Evolutionary conservation across 2,888 invertebrate species (phyloP), one percentile per base, ranked within the genome.

Genomic region (Limnephilus auricula): DNA sequence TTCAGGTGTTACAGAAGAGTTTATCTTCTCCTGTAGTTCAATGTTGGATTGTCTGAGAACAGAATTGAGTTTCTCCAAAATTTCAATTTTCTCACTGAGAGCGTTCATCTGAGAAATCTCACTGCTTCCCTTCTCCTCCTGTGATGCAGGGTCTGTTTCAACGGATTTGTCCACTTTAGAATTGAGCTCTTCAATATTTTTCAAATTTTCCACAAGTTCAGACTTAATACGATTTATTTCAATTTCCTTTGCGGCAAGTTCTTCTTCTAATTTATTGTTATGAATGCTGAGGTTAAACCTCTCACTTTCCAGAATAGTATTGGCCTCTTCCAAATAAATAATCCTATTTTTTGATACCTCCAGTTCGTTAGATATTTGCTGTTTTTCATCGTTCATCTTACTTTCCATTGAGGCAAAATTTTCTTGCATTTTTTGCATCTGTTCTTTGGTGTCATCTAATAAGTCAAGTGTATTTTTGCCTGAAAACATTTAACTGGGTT

Each of bases 371-470:
- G 96, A 94, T 90, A 97, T 94, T 93, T 94, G 96, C 79, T 95
- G 95, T 94, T 96, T 97, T 94, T 98, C 97, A 89, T 96, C 96
- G 94, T 97, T 97, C 96, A 98, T 97, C 93, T 97, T 97, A 86
- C 95, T 95, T 95, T 98, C 98, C 94, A 97, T 95, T 25, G 96
- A 95, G 45, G 97, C 95, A 94, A 98, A 98, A 94, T 97, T 97
- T 93, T 97, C 97, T 94, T 98, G 98, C 97, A 98, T 97, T 94
- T 97, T 96, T 94, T 97, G 96, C 97, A 98, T 97, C 95, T 98
- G 97, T 93, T 97, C 97, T 94, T 97, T 97, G 31, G 98, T 98
- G 92, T 98, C 98, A 94, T 98, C 98, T 89, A 98, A 95, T 93
- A 97, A 96, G 94, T 97, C 96, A 92, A 98, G 95, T 15, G 97